A percentile compares a stretch with the other conserved stretches of the same genome.
Conservation (phyloP, 2,113 vertebrate genomes). For the Chrysemys picta region DNA sequence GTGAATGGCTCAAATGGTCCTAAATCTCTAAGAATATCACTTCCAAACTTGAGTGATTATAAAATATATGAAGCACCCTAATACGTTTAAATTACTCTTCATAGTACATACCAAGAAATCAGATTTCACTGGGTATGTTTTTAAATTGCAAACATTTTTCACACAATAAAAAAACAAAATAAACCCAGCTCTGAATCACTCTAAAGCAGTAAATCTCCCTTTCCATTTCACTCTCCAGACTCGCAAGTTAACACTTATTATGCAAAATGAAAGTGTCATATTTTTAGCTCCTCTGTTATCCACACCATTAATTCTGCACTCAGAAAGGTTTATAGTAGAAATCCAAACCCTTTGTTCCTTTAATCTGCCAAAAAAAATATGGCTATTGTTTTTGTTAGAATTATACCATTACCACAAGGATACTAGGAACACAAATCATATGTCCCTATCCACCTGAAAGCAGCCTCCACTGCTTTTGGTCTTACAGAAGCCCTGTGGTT, state of each 20-base stretch:
- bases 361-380: background rate
- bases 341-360: background rate
- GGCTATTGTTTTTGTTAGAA: background rate
- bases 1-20: background rate
- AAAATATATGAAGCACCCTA: conserved; percentile 9
- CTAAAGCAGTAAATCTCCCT: conserved; percentile 35
- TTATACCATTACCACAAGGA: background rate
- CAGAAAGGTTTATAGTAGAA: background rate
- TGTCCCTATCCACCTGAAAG: background rate
- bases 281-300: background rate
- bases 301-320: background rate
- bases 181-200: background rate
- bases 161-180: conserved; percentile 23
- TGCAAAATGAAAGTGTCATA: conserved; percentile 10
- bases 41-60: conserved; percentile 14
- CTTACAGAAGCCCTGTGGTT: background rate
- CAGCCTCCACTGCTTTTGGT: background rate
- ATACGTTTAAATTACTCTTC: conserved; percentile 39
- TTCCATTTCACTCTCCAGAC: conserved; percentile 39
- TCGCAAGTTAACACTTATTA: background rate
- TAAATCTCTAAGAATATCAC: conserved; percentile 2
- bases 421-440: background rate
- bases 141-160: conserved; percentile 37
- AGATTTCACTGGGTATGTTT: conserved; percentile 42
- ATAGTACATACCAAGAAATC: conserved; percentile 27